These are phyloP conservation scores for Ametastegia equiseti DNA, from an alignment of 2,888 invertebrate species.

Conservation along the genomic window DNA sequence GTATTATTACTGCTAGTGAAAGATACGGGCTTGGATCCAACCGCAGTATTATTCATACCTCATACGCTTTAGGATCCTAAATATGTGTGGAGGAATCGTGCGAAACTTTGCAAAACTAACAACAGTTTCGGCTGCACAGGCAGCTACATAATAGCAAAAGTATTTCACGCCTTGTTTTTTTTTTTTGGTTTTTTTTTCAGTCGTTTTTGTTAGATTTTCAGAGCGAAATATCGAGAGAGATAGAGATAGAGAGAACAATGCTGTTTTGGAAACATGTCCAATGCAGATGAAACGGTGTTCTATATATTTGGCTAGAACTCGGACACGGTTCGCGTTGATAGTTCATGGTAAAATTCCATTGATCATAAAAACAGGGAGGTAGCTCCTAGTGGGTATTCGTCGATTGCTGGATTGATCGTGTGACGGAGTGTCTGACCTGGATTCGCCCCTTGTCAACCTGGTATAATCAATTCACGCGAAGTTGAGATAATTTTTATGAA, in stretches of 20 bases:
- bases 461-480: background rate
- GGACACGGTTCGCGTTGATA: too few species aligned
- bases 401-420: constrained; percentile 4
- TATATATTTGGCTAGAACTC: too few species aligned
- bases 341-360: background rate
- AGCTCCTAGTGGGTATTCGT: background rate
- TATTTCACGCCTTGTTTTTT: too few species aligned
- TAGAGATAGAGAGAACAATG: too few species aligned
- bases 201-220: too few species aligned
- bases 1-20: background rate
- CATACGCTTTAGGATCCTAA: too few species aligned
- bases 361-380: background rate
- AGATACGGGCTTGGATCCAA: background rate
- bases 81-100: too few species aligned
- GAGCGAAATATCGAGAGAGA: too few species aligned
- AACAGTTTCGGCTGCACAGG: too few species aligned
- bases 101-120: too few species aligned
- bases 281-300: background rate
- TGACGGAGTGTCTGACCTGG: background rate
- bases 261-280: background rate
- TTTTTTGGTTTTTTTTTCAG: too few species aligned
- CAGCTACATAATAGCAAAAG: too few species aligned
- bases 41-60: background rate
- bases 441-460: background rate
- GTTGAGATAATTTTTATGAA: background rate